Evolutionary conservation across 2,888 invertebrate genomes (phyloP).

Genomic region (Pseudococcus longispinus): DNA sequence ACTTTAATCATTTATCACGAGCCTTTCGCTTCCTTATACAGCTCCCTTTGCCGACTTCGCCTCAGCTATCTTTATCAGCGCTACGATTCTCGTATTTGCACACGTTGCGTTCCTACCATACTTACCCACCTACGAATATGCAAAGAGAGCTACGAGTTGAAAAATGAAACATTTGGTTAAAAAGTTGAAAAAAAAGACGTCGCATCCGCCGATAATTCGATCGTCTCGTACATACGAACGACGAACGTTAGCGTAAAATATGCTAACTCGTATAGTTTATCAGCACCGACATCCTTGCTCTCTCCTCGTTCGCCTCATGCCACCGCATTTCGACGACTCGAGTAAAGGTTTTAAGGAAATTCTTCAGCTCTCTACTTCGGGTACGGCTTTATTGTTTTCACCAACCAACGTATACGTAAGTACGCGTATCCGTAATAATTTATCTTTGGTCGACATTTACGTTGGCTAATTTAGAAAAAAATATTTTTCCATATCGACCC

Average conservation of each 20-base stretch:
- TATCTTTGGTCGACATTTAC: background rate
- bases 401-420: background rate
- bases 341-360: background rate
- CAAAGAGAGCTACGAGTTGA: background rate
- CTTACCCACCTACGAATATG: background rate
- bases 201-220: constrained; percentile 16
- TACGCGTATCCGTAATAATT: constrained; percentile 12
- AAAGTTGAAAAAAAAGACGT: background rate
- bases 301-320: background rate
- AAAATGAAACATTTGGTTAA: background rate
- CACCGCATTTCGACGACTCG: no score
- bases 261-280: constrained; percentile 6
- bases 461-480: constrained; percentile 28
- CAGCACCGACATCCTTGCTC: background rate
- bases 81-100: background rate
- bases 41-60: background rate
- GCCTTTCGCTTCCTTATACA: constrained; percentile 5
- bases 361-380: background rate
- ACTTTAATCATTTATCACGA: constrained; percentile 22
- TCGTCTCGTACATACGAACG: background rate
- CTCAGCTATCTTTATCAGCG: background rate
- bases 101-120: background rate
- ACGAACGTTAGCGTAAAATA: background rate
- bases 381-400: background rate
- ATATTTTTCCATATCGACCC: constrained; percentile 18